Conservation (phyloP, 2,797 vertebrate genomes). For the Sciurus carolinensis region DNA sequence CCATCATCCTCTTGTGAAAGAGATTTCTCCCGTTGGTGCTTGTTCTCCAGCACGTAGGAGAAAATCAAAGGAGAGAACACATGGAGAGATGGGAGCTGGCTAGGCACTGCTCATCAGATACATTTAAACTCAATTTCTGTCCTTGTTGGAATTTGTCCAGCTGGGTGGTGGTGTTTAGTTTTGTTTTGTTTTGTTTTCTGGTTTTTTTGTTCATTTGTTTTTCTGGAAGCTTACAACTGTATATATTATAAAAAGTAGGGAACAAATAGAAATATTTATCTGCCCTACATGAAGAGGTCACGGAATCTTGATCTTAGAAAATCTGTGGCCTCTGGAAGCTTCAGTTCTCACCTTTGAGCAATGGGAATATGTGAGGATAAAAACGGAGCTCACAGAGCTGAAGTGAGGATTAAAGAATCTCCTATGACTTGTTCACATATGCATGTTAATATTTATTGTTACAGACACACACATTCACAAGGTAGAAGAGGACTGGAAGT, state of each 20-base stretch:
- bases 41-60: not conserved
- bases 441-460: not conserved
- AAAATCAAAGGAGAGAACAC: not conserved
- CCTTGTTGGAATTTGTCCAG: not conserved
- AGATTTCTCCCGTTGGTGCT: no score
- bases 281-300: not conserved
- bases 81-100: not conserved
- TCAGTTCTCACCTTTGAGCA: constrained; percentile 20
- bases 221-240: not conserved
- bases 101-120: rapidly evolving
- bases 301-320: not conserved
- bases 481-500: not conserved
- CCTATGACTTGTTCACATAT: not conserved
- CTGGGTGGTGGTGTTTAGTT: not conserved
- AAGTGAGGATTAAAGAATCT: not conserved
- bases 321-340: not conserved
- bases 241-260: not conserved
- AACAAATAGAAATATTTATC: not conserved
- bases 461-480: not conserved
- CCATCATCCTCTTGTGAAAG: not conserved
- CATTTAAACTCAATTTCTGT: not conserved
- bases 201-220: not conserved
- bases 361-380: not conserved
- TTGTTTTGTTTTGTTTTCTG: no score
- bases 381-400: not conserved